A percentile compares a stretch with the other conserved stretches of the same genome.
phyloP scores from a whole-genome alignment of 2,888 invertebrate genomes.

The Metacarcinus magister region DNA sequence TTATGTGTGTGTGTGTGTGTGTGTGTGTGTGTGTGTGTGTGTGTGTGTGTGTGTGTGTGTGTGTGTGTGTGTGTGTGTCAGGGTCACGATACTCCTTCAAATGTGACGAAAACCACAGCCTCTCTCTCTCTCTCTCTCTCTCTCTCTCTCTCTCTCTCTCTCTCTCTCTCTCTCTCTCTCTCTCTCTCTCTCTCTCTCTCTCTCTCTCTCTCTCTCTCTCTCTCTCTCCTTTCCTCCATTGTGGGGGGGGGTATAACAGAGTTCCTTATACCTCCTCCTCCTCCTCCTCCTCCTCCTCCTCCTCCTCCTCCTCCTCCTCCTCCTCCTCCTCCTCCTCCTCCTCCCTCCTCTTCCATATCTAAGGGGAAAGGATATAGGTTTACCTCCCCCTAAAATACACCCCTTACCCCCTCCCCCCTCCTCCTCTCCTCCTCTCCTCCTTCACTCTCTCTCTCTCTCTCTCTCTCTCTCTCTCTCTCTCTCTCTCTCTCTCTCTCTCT shows the following conservation, averaged over 20 bases:
- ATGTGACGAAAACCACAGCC: background rate
- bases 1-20: background rate
- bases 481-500: conserved; percentile 17
- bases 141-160: conserved; percentile 45
- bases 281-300: background rate
- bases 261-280: background rate
- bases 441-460: too few relatives aligned
- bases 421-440: background rate
- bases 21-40: conserved; percentile 10
- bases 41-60: conserved; percentile 48
- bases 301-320: conserved; percentile 4
- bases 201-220: background rate
- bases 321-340: conserved; percentile 3
- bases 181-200: conserved; percentile 39
- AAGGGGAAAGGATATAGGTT: background rate
- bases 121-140: background rate
- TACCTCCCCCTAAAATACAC: background rate
- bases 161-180: background rate
- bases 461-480: conserved; percentile 33
- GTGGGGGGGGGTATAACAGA: background rate
- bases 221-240: background rate
- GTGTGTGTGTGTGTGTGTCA: conserved; percentile 36
- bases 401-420: background rate
- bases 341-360: background rate
- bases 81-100: background rate